Base-by-base conservation (phyloP, 2,888 invertebrate species). In the Sminthurinus aureus region DNA sequence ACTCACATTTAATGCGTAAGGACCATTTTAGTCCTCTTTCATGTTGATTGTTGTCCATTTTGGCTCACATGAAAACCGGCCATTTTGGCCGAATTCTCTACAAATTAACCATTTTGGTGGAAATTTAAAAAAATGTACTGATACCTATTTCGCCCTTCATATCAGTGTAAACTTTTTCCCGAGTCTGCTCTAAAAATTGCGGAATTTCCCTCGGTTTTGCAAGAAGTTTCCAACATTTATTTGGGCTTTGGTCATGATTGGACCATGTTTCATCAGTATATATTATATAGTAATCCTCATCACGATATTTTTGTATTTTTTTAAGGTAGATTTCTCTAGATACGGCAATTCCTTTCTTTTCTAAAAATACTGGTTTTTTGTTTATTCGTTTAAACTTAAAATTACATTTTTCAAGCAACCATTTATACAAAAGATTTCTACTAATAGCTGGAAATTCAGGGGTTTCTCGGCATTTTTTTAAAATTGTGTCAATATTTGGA, bases 221-320 rank as follows among this genome's bases (percentile, higher is more conserved):
- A 20, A 12, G 15, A n/a, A n/a, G 22, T 11, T 3, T n/a, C 67
- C 67, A 67, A 11, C 11, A 11, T 67, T 13, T 20, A 8, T 11
- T n/a, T 20, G 67, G 67, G 22, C 12, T 11, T 20, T n/a, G 18
- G 11, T 67, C 9, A 67, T n/a, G 9, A 20, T 67, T 67, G 0
- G n/a, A 18, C 67, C 67, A 67, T n/a, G 67, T n/a, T n/a, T 67
- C 67, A 67, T 67, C 67, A 3, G n/a, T n/a, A n/a, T 67, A 67
- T 20, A n/a, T n/a, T 20, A 67, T n/a, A 11, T 18, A 12, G n/a
- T 67, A 67, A n/a, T 20, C 67, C 0, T n/a, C 11, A 20, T 67
- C n/a, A 11, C n/a, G n/a, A 9, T 11, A 67, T 11, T 9, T 11
- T 67, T 22, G n/a, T 11, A 13, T 67, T n/a, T 20, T n/a, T 67